Conservation (phyloP, 2,888 invertebrate genomes). For the Lasioglossum oenotherae region DNA sequence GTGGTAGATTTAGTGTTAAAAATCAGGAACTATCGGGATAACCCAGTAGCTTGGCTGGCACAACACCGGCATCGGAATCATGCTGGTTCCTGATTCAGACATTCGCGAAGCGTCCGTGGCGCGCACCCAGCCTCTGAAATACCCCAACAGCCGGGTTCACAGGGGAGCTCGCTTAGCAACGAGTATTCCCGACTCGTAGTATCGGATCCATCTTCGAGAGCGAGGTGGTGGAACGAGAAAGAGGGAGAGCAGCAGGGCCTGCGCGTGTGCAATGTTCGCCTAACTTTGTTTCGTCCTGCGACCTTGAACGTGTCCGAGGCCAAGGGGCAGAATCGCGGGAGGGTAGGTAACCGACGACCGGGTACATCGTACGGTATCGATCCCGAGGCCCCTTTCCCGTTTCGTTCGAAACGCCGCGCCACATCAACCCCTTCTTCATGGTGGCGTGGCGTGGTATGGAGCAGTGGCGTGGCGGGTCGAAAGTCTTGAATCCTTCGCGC, state of each 20-base stretch:
- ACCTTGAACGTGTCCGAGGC: slow-evolving; percentile 63
- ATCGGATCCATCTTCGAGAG: neutral
- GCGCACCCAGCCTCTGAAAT: neutral
- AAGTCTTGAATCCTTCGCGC: slow-evolving; percentile 62
- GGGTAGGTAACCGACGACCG: slow-evolving; percentile 26
- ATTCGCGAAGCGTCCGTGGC: neutral
- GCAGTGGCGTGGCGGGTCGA: slow-evolving; percentile 50
- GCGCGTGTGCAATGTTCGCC: slow-evolving; percentile 41
- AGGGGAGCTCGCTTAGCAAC: slow-evolving; percentile 16
- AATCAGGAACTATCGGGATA: neutral
- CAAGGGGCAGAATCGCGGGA: slow-evolving; percentile 53
- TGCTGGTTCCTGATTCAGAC: neutral
- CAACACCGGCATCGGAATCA: neutral
- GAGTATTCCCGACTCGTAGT: neutral
- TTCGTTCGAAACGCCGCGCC: neutral
- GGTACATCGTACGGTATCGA: slow-evolving; percentile 63
- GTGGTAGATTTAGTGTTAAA: too few relatives aligned
- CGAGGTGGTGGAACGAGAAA: neutral
- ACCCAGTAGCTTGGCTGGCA: neutral
- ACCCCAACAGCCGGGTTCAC: slow-evolving; percentile 5
- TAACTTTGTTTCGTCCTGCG: slow-evolving; percentile 50
- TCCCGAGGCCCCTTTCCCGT: slow-evolving; percentile 32
- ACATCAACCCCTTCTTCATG: slow-evolving; percentile 44
- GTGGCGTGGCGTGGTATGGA: slow-evolving; percentile 44
- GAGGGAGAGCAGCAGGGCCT: neutral